These are phyloP conservation scores for Lethrus apterus DNA, from an alignment of 1,140 invertebrate species.

Conservation along the genomic window DNA sequence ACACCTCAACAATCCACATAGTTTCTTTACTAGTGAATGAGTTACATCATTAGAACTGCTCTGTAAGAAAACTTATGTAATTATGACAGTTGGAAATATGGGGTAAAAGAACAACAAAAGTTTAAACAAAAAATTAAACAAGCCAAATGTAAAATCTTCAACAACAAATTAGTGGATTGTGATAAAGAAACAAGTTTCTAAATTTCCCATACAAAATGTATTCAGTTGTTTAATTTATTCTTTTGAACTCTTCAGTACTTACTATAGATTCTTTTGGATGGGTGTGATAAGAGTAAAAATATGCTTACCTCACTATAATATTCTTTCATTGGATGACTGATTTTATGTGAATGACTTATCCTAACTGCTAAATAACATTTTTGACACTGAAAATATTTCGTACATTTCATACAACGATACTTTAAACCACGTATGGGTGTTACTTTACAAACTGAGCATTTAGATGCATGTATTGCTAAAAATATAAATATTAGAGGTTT, in stretches of 20 bases:
- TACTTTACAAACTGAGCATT: constrained; percentile 47
- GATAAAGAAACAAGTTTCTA: neutral
- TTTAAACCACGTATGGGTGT: constrained; percentile 47
- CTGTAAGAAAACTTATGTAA: no score
- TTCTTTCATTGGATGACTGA: constrained; percentile 65
- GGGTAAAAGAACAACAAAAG: no score
- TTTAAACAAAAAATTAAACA: no score
- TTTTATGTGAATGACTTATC: constrained; percentile 59
- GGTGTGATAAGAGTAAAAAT: no score
- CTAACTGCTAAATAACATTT: constrained; percentile 68
- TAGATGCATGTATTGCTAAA: constrained; percentile 44
- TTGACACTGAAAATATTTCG: constrained; percentile 68
- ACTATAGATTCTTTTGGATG: no score
- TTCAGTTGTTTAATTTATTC: neutral
- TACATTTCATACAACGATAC: constrained; percentile 66
- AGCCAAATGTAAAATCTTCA: no score
- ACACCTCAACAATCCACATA: constrained; percentile 28
- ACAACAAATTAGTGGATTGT: no score
- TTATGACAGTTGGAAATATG: no score
- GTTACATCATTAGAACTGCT: constrained; percentile 33
- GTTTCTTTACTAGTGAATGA: constrained; percentile 36
- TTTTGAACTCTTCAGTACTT: neutral
- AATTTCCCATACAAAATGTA: neutral
- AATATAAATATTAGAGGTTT: constrained; percentile 22
- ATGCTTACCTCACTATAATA: constrained; percentile 49